These are phyloP conservation scores for Vespertilio murinus DNA, from an alignment of 2,797 vertebrate species.

Conservation along the genomic window DNA sequence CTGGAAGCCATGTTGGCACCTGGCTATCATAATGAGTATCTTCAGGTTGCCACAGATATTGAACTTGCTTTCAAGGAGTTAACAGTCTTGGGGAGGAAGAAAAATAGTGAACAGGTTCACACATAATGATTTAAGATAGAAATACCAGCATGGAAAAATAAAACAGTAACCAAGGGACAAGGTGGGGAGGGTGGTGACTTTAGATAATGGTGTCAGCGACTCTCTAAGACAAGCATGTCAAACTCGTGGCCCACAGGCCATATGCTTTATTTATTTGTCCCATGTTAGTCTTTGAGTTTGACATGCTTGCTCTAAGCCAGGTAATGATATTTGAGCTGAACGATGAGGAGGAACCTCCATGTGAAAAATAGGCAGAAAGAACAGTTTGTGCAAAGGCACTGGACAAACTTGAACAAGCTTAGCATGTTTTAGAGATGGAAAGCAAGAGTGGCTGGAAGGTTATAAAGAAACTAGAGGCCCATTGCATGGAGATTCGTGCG, in stretches of 20 bases:
- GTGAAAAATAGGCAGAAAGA: background rate
- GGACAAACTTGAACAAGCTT: background rate
- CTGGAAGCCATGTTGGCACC: background rate
- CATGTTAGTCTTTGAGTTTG: too few species aligned
- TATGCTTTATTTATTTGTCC: too few species aligned
- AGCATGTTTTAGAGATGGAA: constrained; percentile 18
- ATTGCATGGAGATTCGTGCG: too few species aligned
- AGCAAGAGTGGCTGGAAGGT: background rate
- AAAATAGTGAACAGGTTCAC: background rate
- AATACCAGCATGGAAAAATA: background rate
- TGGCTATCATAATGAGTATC: background rate
- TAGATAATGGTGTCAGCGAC: background rate
- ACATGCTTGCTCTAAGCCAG: background rate
- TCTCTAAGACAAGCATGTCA: background rate
- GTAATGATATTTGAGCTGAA: background rate
- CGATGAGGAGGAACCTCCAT: background rate
- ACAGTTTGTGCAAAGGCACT: background rate
- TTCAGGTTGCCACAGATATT: background rate
- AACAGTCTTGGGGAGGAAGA: background rate
- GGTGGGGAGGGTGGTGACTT: background rate
- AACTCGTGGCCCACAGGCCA: too few species aligned
- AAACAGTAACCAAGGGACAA: background rate
- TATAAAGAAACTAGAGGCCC: background rate
- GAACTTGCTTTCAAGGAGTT: background rate
- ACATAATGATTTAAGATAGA: background rate